These are phyloP conservation scores for Uria aalge DNA, from an alignment of 2,113 vertebrate genomes.

Conservation along the genomic window DNA sequence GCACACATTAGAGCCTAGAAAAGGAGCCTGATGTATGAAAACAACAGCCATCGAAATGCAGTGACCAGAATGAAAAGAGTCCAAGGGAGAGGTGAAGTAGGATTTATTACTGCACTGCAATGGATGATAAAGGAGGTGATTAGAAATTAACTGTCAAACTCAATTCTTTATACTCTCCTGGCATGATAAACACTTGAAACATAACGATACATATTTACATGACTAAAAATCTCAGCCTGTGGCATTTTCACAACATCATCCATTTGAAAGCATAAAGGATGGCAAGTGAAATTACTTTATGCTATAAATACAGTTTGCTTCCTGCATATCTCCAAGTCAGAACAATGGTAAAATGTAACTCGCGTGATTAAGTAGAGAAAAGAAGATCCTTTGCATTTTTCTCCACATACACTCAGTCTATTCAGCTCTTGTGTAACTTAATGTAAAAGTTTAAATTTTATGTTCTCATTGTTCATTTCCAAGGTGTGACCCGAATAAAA, in stretches of 20 bases:
- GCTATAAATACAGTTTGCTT: neutral
- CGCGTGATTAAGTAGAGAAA: neutral
- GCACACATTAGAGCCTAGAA: neutral
- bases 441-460: conserved; percentile 13
- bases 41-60: neutral
- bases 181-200: conserved; percentile 1
- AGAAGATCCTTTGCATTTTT: neutral
- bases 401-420: neutral
- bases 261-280: conserved; percentile 5
- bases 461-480: neutral
- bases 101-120: conserved; percentile 16
- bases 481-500: neutral
- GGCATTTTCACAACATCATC: neutral
- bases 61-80: neutral
- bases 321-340: neutral
- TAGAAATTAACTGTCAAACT: conserved; percentile 36
- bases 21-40: neutral
- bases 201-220: neutral
- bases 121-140: conserved; percentile 37
- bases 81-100: neutral
- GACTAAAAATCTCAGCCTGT: neutral
- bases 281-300: neutral
- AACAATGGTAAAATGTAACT: neutral
- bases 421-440: neutral
- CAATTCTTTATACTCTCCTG: neutral